Percentiles rank a stretch among this genome's conserved stretches.
phyloP scores from a whole-genome alignment of 2,113 vertebrate species.

The Isurus oxyrinchus region DNA sequence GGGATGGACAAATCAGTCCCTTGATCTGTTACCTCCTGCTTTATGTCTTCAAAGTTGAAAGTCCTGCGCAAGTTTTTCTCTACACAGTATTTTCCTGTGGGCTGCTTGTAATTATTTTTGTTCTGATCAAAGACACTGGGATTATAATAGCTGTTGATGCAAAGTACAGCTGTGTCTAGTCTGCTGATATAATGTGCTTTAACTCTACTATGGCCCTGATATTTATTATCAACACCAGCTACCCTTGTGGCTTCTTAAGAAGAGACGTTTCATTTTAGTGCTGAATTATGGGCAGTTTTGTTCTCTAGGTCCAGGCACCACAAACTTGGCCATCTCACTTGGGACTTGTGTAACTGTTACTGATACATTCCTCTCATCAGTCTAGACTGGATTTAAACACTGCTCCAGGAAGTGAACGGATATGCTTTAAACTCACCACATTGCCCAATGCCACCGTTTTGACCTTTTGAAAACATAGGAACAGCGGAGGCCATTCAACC shows the following conservation, averaged over 20 bases:
- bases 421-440: slow-evolving; percentile 36
- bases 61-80: background rate
- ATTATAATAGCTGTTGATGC: background rate
- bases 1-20: no score
- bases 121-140: background rate
- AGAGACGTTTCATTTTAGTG: background rate
- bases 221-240: background rate
- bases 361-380: background rate
- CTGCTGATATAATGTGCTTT: background rate
- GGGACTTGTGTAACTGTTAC: slow-evolving; percentile 14
- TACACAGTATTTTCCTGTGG: no score
- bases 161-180: background rate
- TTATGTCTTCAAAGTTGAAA: background rate
- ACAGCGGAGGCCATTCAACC: background rate
- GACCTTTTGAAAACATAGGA: background rate
- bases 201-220: background rate
- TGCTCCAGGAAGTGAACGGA: background rate
- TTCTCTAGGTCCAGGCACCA: background rate
- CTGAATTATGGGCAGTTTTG: background rate
- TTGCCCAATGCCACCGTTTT: background rate
- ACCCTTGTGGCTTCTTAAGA: background rate
- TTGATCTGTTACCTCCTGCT: background rate
- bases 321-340: background rate
- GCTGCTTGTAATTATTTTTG: no score
- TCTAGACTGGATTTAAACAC: background rate